A percentile compares a stretch with the other conserved stretches of the same genome.
These are phyloP conservation scores for Alloscopus bannaensis DNA, from an alignment of 2,888 invertebrate species.

Conservation along the genomic window DNA sequence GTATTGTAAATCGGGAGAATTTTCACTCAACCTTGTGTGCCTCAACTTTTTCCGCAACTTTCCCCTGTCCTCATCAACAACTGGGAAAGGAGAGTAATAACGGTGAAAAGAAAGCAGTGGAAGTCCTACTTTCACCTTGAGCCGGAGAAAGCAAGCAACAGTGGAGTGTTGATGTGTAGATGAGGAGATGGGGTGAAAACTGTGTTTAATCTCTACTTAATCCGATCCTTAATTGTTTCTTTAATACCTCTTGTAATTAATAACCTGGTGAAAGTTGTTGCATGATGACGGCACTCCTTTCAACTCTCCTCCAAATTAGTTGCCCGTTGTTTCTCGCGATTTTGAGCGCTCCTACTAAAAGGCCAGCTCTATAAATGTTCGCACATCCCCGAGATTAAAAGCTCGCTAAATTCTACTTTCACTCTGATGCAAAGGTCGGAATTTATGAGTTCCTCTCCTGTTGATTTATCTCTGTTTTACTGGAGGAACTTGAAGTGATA, in stretches of 20 bases:
- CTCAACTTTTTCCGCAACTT: no score
- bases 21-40: background rate
- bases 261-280: constrained; percentile 58
- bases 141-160: no score
- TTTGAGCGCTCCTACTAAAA: no score
- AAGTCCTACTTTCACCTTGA: no score
- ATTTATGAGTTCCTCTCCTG: constrained; percentile 63
- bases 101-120: no score
- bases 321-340: no score
- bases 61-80: no score
- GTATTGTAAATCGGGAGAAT: background rate
- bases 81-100: no score
- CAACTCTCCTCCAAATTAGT: no score
- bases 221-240: constrained; percentile 64
- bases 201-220: constrained; percentile 61
- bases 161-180: constrained; percentile 59
- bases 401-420: constrained; percentile 3
- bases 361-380: no score
- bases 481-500: constrained; percentile 51
- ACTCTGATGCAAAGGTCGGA: constrained; percentile 42
- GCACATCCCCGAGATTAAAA: background rate
- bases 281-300: constrained; percentile 29
- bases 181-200: constrained; percentile 38
- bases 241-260: constrained; percentile 60
- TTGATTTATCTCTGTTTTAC: constrained; percentile 63